Base-by-base conservation (phyloP, 2,888 invertebrate genomes). In the Scrobipalpa costella region DNA sequence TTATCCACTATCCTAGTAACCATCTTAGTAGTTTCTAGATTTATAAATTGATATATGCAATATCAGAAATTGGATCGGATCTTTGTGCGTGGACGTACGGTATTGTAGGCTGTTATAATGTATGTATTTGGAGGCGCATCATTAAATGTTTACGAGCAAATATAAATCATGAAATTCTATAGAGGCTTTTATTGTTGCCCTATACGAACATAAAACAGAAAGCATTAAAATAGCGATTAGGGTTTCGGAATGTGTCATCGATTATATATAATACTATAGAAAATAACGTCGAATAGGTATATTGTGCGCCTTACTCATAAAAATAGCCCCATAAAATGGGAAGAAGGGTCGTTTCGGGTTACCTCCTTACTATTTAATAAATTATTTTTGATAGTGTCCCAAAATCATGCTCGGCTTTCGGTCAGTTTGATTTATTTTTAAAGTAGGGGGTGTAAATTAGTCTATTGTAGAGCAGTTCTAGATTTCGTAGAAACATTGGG, bases 141-240 rank as follows among this genome's bases (percentile, higher is more conserved):
- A 40, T 64, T 52, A 64, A 62, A 64, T 47, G 47, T 57, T 49
- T 65, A 65, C 60, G 61, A 57, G 15, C 17, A 17, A n/a, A 68
- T 74, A 77, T 80, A 82, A 81, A 80, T 80, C 76, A 79, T 68
- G 69, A 70, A 69, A 71, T 75, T 78, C 72, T 74, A 73, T 73
- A 71, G 72, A 74, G 69, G 71, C 71, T 76, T 80, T 77, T 76
- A 74, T 78, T 74, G 73, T 76, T 70, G 69, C 71, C 69, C 70
- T 68, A 44, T 44, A 70, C 66, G 75, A 68, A 72, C 76, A 79
- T 81, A 80, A 81, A 82, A 80, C 75, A 73, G 73, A 79, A 73
- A 75, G 70, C 78, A 77, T 78, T 79, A 79, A 80, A 81, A 81
- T 75, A 69, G 73, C 74, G 75, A 78, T 81, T 76, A 77, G 71